Evolutionary conservation across 2,888 invertebrate genomes (phyloP).

Genomic region (Argyresthia albistria): DNA sequence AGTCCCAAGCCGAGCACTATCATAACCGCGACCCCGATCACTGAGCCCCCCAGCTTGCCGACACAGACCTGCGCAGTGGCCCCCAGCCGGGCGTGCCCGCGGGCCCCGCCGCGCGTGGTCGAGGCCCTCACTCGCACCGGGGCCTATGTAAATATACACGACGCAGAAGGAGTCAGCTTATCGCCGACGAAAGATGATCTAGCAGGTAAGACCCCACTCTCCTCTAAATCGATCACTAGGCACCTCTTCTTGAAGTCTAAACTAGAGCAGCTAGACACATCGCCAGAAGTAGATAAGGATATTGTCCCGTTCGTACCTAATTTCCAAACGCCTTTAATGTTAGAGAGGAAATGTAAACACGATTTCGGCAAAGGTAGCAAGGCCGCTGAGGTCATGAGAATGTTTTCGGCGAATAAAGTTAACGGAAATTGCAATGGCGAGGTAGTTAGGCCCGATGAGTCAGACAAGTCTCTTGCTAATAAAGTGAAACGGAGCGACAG

Average conservation of each 20-base stretch:
- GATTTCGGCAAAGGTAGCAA: constrained; percentile 39
- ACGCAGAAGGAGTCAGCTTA: constrained; percentile 72
- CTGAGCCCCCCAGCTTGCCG: constrained; percentile 33
- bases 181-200: constrained; percentile 75
- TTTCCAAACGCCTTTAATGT: constrained; percentile 58
- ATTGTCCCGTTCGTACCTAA: constrained; percentile 59
- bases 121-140: constrained; percentile 69
- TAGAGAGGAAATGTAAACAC: constrained; percentile 44
- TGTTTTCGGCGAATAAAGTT: constrained; percentile 49
- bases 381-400: constrained; percentile 60
- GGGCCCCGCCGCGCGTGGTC: constrained; percentile 53
- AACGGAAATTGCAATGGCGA: constrained; percentile 28
- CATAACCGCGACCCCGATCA: constrained; percentile 69
- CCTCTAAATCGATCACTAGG: constrained; percentile 29
- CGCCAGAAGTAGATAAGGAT: constrained; percentile 28
- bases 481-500: constrained; percentile 87
- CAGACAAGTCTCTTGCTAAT: constrained; percentile 36
- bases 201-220: constrained; percentile 76
- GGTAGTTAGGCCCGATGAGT: constrained; percentile 17
- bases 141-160: constrained; percentile 82
- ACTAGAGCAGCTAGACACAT: constrained; percentile 27
- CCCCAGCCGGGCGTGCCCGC: constrained; percentile 40
- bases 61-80: constrained; percentile 25
- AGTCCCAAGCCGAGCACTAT: constrained; percentile 73
- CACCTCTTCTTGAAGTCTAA: constrained; percentile 26